Base-by-base conservation (phyloP, 1,140 invertebrate genomes). In the Tachypleus tridentatus region DNA sequence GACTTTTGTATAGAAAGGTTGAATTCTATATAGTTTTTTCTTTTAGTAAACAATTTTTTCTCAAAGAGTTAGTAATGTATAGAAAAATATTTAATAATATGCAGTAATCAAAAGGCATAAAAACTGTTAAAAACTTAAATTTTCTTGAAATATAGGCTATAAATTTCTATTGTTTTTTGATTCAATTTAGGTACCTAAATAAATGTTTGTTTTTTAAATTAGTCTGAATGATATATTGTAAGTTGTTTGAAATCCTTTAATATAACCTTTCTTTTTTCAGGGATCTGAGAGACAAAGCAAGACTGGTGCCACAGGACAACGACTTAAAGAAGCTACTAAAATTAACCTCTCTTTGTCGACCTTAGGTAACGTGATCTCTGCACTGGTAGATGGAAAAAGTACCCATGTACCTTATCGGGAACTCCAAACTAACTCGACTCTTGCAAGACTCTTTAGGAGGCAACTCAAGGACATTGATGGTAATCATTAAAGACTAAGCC, bases 381-480 rank as follows among this genome's bases (percentile, higher is more conserved):
- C 94, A 11, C 77, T 97, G 58, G 92, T 95, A 3, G 93, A 97
- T 78, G 90, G 91, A 29, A 94, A 95, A 78, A 89, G 87, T 72
- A 92, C 87, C 1, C 93, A 97, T 75, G 89, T 97, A 71, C 94
- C 94, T 3, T 97, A 97, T 75, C n/a, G 82, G 92, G 71, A 94
- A 97, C 79, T 95, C 91, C 1, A 97, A 97, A 78, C 77, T 97
- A 6, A 97, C 94, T 0, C 78, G 94, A 50, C 79, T 97, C 10
- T 79, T 97, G 51, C 93, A 97, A 81, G 93, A 97, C 75, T 97
- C 93, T 0, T 78, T 97, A 8, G 94, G 94, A 9, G 94, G 94
- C 10, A 97, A 97, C 79, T 93, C 93, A 3, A 97, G 97, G 81
- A 97, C 94, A 57, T 85, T 97, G 49, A 97, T 97, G 92, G 87